Evolutionary conservation across 2,888 invertebrate species (phyloP).

Genomic region (Auanema freiburgensis): DNA sequence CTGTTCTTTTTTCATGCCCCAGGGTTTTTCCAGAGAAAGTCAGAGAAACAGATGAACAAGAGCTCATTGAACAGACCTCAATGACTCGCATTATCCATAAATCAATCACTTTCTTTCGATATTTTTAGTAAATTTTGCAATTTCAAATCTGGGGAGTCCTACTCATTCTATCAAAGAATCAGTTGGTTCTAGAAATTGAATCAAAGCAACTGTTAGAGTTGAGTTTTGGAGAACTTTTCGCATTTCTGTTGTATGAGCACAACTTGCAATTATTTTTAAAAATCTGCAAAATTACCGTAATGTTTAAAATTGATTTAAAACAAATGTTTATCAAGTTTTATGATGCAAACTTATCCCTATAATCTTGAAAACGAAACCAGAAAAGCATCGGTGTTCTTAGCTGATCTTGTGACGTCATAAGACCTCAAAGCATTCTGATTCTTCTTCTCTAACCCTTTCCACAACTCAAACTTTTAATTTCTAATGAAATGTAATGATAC

Average conservation of each 20-base stretch:
- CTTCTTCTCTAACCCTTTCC: background rate
- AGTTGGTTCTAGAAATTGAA: background rate
- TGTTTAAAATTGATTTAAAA: too few relatives aligned
- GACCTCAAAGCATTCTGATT: background rate
- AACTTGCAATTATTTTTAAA: background rate
- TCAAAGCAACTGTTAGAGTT: conserved; percentile 1
- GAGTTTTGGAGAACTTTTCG: background rate
- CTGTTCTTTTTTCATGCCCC: too few relatives aligned
- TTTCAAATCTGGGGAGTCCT: too few relatives aligned
- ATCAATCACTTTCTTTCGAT: too few relatives aligned
- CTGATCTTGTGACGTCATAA: background rate
- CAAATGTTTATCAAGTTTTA: too few relatives aligned
- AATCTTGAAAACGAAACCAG: conserved; percentile 4
- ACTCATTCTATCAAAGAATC: too few relatives aligned
- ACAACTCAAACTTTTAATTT: background rate
- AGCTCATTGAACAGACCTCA: too few relatives aligned
- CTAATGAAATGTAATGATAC: background rate
- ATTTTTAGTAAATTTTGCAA: too few relatives aligned
- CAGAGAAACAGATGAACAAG: too few relatives aligned
- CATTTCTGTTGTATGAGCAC: too few relatives aligned
- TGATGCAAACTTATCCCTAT: background rate
- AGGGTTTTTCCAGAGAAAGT: too few relatives aligned
- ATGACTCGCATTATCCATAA: too few relatives aligned
- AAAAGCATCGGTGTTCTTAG: background rate
- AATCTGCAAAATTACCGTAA: background rate